phyloP scores from a whole-genome alignment of 2,113 vertebrate species.

The Rhodinocichla rosea region DNA sequence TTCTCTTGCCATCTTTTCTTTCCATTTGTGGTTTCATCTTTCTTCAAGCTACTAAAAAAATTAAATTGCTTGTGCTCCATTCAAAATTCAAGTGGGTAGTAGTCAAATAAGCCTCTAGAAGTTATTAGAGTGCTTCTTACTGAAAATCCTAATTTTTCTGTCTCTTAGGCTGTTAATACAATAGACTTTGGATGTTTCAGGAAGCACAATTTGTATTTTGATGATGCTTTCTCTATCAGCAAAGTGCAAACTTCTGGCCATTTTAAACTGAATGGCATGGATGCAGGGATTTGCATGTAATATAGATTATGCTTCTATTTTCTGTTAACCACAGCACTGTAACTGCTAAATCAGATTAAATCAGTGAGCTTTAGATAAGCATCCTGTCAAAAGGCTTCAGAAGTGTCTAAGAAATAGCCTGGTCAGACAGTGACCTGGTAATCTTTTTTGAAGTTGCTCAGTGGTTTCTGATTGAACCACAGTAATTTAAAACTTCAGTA shows the following conservation, averaged over 20 bases:
- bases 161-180: background rate
- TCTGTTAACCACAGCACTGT: conserved; percentile 7
- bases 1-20: background rate
- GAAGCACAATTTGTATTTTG: background rate
- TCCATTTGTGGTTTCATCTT: background rate
- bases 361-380: background rate
- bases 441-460: background rate
- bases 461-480: background rate
- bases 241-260: background rate
- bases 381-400: background rate
- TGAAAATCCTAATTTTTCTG: background rate
- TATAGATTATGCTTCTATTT: conserved; percentile 23
- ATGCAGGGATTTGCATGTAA: background rate
- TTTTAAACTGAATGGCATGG: background rate
- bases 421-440: background rate
- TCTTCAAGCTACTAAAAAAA: background rate
- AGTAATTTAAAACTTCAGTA: background rate
- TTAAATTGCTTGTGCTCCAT: background rate
- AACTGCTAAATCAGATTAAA: conserved; percentile 34
- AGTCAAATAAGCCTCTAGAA: background rate
- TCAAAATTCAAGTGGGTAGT: background rate
- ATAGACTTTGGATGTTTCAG: background rate
- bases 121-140: background rate
- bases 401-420: background rate
- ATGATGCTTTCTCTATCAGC: background rate